Base-by-base conservation (phyloP, 2,888 invertebrate species). In the Rhorus exstirpatorius region DNA sequence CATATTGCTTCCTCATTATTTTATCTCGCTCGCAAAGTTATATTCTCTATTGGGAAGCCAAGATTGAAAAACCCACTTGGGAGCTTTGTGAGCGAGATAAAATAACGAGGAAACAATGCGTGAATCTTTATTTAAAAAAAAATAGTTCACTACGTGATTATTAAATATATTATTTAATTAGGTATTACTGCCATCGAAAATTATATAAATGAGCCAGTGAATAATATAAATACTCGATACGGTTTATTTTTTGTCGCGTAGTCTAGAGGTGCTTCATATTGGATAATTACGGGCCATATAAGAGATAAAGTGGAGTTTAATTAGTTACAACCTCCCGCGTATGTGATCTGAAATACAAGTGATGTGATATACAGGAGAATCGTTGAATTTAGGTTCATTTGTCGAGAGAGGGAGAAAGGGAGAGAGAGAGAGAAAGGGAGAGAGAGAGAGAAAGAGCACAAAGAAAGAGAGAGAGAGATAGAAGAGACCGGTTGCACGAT, bases 401-500 rank as follows among this genome's bases (percentile, higher is more conserved):
- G 17, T 46, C 31, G 24, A 31, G 24, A 41, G 24, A 31, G 24
- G 24, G 46, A 65, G n/a, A 19, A 10, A 19, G 10, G 24, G 21
- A 51, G 1, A 46, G 17, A 31, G 49, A 49, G 24, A 10, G 12
- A 46, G 44, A 35, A 3, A 35, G 10, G 12, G 6, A 31, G 49
- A 12, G 24, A 41, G n/a, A 10, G 35, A 49, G 7, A 17, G 10
- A 35, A 35, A 38, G 3, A 35, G 3, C 8, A 46, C 19, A 35
- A 35, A 17, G 35, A 24, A 24, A 26, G 3, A 26, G 14, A n/a
- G 14, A 38, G 0, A 19, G n/a, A 35, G 35, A 26, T 17, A 49
- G 35, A 49, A 55, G 55, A 72, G 58, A 58, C 46, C 24, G 26
- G 63, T 26, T 35, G 35, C 14, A 61, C 72, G 65, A 65, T 65